Base-by-base conservation (phyloP, 2,113 vertebrate genomes). In the Microtus richardsoni region DNA sequence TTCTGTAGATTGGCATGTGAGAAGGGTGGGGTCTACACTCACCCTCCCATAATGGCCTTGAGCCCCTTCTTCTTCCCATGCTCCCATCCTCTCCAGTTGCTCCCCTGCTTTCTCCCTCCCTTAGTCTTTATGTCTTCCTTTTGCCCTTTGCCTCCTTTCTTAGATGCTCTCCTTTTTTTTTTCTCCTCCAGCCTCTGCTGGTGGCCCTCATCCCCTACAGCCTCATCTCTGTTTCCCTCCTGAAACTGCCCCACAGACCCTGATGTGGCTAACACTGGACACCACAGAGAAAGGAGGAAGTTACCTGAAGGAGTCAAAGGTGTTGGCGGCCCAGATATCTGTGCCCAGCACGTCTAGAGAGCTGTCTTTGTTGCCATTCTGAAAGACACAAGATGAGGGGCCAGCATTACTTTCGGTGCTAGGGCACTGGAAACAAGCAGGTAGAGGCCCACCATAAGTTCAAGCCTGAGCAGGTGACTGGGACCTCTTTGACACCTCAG, bases 251-350 rank as follows among this genome's bases (percentile, higher is more conserved):
- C 66, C 1, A 1, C 8, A 26, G 44, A 7, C 24, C 62, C 64
- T 4, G 49, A 12, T 24, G 30, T 49, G 78, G 83, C 24, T 11
- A 9, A n/a, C 93, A 21, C 36, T 36, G 3, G 2, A 24, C 28
- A 2, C 24, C 64, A 68, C 73, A 21, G 4, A 14, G 41, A 85
- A 73, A 49, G 22, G 58, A 36, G 1, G 13, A 0, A n/a, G 98
- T 95, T 98, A 99, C 99, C 99, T 99, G 92, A 98, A 99, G 54
- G 99, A 99, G 70, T 99, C 99, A 62, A 99, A 98, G 8, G 99
- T 99, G 98, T 99, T 99, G 93, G 99, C 99, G 30, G 99, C 99
- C 99, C 99, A 99, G 98, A 99, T 99, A 97, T 99, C 99, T 0
- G 99, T 99, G 60, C 99, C 99, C 98, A 99, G 98, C 98, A 99